Percentiles rank a stretch among this genome's conserved stretches.
Conservation (phyloP, 2,113 vertebrate genomes). For the Paradisaea rubra region DNA sequence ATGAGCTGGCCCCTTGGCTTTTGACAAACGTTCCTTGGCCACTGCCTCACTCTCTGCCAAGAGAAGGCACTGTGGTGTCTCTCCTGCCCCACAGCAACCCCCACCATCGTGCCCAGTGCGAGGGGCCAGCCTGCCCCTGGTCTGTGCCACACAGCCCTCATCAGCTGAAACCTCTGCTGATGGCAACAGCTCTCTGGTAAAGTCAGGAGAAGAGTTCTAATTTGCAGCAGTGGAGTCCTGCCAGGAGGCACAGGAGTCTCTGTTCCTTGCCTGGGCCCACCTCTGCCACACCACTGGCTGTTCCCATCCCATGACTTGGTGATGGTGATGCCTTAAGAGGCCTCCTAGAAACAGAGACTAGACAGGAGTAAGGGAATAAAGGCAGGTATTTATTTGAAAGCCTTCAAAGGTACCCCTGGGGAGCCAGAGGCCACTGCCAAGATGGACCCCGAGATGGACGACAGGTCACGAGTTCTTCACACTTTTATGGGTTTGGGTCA, state of each 20-base stretch:
- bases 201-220: too few species aligned
- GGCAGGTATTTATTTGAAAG: too few species aligned
- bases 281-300: background rate
- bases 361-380: too few species aligned
- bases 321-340: background rate
- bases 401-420: too few species aligned
- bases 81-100: background rate
- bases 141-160: background rate
- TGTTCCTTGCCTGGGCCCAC: background rate
- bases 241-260: background rate
- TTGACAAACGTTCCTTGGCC: fast-evolving
- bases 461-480: too few species aligned
- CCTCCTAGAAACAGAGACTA: too few species aligned
- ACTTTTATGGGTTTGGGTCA: too few species aligned
- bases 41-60: background rate
- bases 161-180: too few species aligned
- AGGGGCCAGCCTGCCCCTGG: background rate
- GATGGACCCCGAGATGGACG: too few species aligned
- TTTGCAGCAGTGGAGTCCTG: background rate
- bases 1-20: background rate
- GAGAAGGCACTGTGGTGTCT: fast-evolving
- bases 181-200: too few species aligned
- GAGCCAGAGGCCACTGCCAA: too few species aligned
- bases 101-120: fast-evolving
- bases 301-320: background rate